Evolutionary conservation across 2,113 vertebrate species (phyloP).

Genomic region (Galemys pyrenaicus): DNA sequence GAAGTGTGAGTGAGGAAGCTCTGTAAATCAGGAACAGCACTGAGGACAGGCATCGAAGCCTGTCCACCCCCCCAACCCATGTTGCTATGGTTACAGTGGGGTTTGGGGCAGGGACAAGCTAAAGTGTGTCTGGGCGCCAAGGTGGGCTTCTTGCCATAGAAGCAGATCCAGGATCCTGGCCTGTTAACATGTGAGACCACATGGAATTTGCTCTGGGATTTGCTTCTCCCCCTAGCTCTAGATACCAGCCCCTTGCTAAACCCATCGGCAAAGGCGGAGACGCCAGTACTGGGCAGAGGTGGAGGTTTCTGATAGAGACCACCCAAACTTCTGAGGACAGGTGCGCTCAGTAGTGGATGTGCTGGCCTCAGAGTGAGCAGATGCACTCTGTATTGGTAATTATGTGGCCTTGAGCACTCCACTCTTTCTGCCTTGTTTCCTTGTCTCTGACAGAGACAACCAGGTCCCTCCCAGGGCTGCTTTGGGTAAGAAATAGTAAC

Average conservation of each 20-base stretch:
- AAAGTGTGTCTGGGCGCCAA: neutral
- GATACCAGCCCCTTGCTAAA: neutral
- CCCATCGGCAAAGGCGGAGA: neutral
- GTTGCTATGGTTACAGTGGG: neutral
- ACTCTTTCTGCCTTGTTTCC: neutral
- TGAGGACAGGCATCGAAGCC: neutral
- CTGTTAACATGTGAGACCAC: neutral
- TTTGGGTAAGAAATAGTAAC: neutral
- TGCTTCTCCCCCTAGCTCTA: neutral
- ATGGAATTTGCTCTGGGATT: neutral
- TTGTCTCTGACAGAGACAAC: neutral
- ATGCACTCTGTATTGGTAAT: too few relatives aligned
- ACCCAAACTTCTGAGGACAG: neutral
- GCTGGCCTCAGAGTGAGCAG: neutral
- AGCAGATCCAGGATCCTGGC: neutral
- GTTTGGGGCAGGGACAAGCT: neutral
- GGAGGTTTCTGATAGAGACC: neutral
- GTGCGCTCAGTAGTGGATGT: neutral
- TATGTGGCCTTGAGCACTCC: neutral
- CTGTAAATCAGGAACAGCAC: neutral
- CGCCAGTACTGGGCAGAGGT: neutral
- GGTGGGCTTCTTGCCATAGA: neutral
- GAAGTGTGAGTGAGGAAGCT: slow-evolving; percentile 35
- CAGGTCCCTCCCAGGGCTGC: neutral
- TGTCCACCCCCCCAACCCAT: too few relatives aligned